These are phyloP conservation scores for Pogonocichla stellata DNA, from an alignment of 2,113 vertebrate species.

Conservation along the genomic window DNA sequence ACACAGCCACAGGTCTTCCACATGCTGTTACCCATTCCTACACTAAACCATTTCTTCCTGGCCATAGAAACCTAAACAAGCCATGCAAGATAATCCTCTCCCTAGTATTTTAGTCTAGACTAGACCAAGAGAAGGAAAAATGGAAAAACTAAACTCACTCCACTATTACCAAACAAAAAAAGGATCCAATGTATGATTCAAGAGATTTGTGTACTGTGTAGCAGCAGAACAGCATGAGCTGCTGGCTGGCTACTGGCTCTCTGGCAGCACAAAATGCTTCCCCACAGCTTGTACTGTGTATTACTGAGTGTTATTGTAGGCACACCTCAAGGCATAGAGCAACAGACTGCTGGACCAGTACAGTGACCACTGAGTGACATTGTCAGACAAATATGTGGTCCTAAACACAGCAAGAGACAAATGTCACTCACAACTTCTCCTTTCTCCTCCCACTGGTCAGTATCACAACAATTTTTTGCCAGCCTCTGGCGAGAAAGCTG, in stretches of 20 bases:
- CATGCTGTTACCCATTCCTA: neutral
- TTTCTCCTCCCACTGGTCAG: neutral
- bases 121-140: neutral
- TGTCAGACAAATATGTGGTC: neutral
- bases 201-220: conserved; percentile 21
- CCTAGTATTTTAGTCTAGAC: neutral
- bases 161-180: neutral
- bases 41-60: neutral
- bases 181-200: neutral
- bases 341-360: neutral
- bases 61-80: neutral
- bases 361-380: neutral
- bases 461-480: neutral
- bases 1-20: neutral
- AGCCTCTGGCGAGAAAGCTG: neutral
- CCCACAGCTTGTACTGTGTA: neutral
- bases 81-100: neutral
- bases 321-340: neutral
- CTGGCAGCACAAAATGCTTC: neutral
- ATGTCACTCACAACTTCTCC: neutral
- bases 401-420: neutral
- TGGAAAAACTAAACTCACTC: neutral
- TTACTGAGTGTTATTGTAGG: neutral
- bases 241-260: neutral
- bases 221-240: neutral